Evolutionary conservation across 2,888 invertebrate species (phyloP).

Genomic region (Rambutsinella grinnellia): DNA sequence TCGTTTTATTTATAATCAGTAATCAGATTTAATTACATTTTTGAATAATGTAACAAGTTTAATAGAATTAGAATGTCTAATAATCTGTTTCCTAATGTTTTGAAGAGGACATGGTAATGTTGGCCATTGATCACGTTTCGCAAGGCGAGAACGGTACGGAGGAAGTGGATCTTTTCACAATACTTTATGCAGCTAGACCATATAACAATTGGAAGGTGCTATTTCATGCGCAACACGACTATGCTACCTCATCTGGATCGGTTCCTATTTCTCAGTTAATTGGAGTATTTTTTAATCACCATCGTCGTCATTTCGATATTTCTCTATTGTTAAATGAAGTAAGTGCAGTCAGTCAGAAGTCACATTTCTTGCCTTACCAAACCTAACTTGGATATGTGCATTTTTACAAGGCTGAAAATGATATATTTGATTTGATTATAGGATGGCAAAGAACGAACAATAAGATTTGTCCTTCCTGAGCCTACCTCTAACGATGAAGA

Average conservation of each 20-base stretch:
- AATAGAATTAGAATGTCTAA: too few relatives aligned
- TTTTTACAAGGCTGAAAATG: neutral
- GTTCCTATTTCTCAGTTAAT: constrained; percentile 25
- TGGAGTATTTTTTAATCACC: constrained; percentile 59
- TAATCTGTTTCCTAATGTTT: neutral
- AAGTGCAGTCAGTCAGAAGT: too few relatives aligned
- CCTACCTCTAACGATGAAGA: neutral
- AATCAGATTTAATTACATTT: neutral
- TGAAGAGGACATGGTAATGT: constrained; percentile 50
- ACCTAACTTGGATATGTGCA: too few relatives aligned
- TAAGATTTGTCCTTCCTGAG: constrained; percentile 16
- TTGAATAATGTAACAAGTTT: neutral
- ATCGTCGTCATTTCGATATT: constrained; percentile 51
- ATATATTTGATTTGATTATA: neutral
- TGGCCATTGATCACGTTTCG: constrained; percentile 22
- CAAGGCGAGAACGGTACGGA: neutral
- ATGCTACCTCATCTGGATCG: neutral
- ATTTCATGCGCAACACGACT: constrained; percentile 36
- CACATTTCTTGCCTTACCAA: too few relatives aligned
- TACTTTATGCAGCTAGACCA: constrained; percentile 41
- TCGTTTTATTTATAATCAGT: too few relatives aligned
- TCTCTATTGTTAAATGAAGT: too few relatives aligned
- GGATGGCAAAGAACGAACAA: neutral
- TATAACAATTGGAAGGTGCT: constrained; percentile 49
- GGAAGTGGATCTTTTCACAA: constrained; percentile 30